These are phyloP conservation scores for Germaria angustata DNA, from an alignment of 2,888 invertebrate genomes.

Conservation along the genomic window DNA sequence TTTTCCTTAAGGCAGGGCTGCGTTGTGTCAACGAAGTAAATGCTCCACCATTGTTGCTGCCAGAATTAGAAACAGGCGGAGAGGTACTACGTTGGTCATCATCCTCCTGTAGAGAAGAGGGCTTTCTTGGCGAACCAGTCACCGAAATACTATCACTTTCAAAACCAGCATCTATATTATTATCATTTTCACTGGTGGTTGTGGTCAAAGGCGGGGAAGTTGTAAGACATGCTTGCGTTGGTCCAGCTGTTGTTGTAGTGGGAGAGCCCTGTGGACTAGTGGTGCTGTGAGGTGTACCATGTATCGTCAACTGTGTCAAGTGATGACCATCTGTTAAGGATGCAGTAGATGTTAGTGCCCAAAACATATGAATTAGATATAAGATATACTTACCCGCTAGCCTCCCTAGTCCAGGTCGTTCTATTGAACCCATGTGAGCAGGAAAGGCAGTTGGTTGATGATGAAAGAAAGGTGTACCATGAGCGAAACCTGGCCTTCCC, in stretches of 20 bases:
- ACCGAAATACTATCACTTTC: conserved; percentile 80
- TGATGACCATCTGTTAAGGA: conserved; percentile 67
- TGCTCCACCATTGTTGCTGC: conserved; percentile 73
- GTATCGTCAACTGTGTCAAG: conserved; percentile 74
- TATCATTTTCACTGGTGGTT: conserved; percentile 77
- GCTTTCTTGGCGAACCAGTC: conserved; percentile 80
- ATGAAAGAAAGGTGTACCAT: conserved; percentile 80
- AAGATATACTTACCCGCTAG: conserved; percentile 75
- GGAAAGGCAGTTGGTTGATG: conserved; percentile 82
- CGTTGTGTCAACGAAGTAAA: conserved; percentile 80
- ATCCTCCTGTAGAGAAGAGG: conserved; percentile 81
- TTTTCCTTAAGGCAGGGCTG: conserved; percentile 70
- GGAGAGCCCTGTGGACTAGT: conserved; percentile 86
- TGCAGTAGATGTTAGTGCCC: too few species aligned
- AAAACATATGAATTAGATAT: too few species aligned
- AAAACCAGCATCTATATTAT: conserved; percentile 79
- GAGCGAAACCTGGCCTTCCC: conserved; percentile 76
- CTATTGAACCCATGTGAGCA: conserved; percentile 75
- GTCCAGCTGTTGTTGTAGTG: conserved; percentile 73
- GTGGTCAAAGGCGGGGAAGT: conserved; percentile 79
- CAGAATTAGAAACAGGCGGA: conserved; percentile 71
- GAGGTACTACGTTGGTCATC: conserved; percentile 77
- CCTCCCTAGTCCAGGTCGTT: conserved; percentile 73
- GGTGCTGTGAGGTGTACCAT: conserved; percentile 83
- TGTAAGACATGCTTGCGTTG: conserved; percentile 71